A percentile compares a stretch with the other conserved stretches of the same genome.
phyloP scores from a whole-genome alignment of 2,888 invertebrate species.

The Temnothorax unifasciatus region DNA sequence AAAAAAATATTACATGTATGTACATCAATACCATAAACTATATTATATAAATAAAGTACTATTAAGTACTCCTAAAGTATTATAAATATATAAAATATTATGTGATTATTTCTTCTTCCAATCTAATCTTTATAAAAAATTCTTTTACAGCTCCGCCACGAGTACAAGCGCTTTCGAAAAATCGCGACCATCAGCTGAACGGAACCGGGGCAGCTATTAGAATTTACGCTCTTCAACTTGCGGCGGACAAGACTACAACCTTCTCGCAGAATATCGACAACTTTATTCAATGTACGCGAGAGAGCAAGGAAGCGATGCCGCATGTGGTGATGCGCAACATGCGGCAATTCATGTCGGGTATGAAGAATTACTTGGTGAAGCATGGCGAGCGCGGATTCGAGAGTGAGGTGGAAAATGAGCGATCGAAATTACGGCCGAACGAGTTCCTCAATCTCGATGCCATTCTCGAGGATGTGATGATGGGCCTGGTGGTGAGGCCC shows the following conservation, averaged over 20 bases:
- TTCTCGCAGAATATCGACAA: constrained; percentile 97
- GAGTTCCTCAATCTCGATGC: constrained; percentile 98
- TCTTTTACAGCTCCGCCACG: constrained; percentile 91
- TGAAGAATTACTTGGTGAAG: constrained; percentile 99
- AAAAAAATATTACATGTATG: too few species aligned
- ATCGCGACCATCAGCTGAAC: constrained; percentile 87
- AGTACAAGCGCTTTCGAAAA: constrained; percentile 89
- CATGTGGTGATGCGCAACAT: constrained; percentile 96
- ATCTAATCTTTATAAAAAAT: background rate
- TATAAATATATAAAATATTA: background rate
- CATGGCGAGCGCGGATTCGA: constrained; percentile 98
- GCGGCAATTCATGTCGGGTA: constrained; percentile 99
- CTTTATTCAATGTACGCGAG: constrained; percentile 96
- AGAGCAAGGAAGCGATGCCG: constrained; percentile 95
- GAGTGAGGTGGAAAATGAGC: constrained; percentile 95
- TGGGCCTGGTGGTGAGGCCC: constrained; percentile 95
- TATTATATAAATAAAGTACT: background rate
- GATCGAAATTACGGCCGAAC: constrained; percentile 93
- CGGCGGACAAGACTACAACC: constrained; percentile 94
- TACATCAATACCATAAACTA: background rate
- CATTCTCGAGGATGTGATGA: constrained; percentile 97
- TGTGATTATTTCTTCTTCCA: background rate
- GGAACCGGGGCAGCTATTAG: constrained; percentile 91
- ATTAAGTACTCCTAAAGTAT: background rate
- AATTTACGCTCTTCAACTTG: constrained; percentile 93